These are phyloP conservation scores for Aphelenchoides fujianensis DNA, from an alignment of 1,140 invertebrate genomes.

Conservation along the genomic window DNA sequence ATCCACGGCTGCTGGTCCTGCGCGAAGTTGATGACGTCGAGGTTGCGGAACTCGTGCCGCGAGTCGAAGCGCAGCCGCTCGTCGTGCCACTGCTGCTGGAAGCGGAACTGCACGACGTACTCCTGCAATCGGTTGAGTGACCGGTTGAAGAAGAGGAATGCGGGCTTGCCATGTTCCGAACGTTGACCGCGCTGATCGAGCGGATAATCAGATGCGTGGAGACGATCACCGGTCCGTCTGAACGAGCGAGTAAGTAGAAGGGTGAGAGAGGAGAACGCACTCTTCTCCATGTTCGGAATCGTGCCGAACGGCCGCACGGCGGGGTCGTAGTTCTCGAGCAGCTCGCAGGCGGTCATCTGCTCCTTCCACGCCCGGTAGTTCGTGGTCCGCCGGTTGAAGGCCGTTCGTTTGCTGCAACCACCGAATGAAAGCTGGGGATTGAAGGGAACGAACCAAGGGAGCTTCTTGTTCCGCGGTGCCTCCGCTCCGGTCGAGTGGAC, in stretches of 20 bases:
- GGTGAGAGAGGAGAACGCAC: constrained; percentile 26
- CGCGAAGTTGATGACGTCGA: constrained; percentile 74
- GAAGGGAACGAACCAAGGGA: no score
- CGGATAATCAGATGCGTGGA: constrained; percentile 51
- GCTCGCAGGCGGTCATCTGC: constrained; percentile 59
- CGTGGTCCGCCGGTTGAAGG: constrained; percentile 57
- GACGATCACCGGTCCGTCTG: constrained; percentile 57
- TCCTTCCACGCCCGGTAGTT: constrained; percentile 62
- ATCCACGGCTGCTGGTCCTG: constrained; percentile 85
- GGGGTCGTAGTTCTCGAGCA: constrained; percentile 59
- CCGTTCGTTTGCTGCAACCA: constrained; percentile 55
- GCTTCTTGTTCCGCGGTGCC: no score
- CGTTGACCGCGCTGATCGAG: constrained; percentile 59
- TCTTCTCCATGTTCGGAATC: constrained; percentile 51
- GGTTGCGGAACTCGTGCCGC: constrained; percentile 67
- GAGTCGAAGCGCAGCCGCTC: constrained; percentile 52
- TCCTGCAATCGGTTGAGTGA: constrained; percentile 53
- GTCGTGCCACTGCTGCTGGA: constrained; percentile 61
- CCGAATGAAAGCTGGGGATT: no score
- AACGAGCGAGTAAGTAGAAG: constrained; percentile 27
- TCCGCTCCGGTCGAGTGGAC: no score
- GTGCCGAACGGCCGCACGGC: constrained; percentile 55
- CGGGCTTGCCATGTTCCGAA: constrained; percentile 54
- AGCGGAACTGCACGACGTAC: constrained; percentile 60
- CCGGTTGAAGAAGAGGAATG: no score